phyloP scores from a whole-genome alignment of 2,113 vertebrate genomes.

The Pedetes capensis region DNA sequence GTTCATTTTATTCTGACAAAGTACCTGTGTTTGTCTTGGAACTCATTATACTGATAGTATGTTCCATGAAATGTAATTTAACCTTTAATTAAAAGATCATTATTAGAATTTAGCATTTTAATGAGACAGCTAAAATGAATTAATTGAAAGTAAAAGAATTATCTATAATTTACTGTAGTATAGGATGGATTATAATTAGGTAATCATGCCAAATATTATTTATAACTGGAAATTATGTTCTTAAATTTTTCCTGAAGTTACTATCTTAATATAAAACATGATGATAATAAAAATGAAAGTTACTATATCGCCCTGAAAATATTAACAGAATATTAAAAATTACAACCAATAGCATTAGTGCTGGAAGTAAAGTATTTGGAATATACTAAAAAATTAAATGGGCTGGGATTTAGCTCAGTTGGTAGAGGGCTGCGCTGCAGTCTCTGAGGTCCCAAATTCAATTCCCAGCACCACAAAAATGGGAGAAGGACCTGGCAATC shows the following conservation, averaged over 20 bases:
- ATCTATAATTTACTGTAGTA: conserved; percentile 70
- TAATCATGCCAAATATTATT: conserved; percentile 78
- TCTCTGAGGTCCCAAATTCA: no score
- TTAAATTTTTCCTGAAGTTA: conserved; percentile 54
- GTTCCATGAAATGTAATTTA: conserved; percentile 75
- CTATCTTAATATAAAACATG: conserved; percentile 20
- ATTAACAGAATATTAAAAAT: background rate
- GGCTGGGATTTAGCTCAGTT: background rate
- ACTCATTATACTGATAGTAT: conserved; percentile 70
- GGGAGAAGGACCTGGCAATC: no score
- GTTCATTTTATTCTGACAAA: conserved; percentile 38
- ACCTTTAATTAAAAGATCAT: conserved; percentile 81
- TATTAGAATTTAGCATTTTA: conserved; percentile 76
- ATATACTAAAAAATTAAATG: background rate
- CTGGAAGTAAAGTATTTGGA: background rate
- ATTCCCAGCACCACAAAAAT: no score
- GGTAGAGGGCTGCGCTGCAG: no score
- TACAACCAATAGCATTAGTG: background rate
- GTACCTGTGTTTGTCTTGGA: conserved; percentile 45
- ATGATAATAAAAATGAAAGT: background rate
- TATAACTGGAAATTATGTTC: conserved; percentile 79
- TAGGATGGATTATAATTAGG: conserved; percentile 79
- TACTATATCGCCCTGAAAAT: background rate
- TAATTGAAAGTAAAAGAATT: conserved; percentile 73
- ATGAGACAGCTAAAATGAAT: conserved; percentile 82